Evolutionary conservation across 2,113 vertebrate genomes (phyloP), one percentile per base, ranked within the genome.

Genomic region (Bos indicus): DNA sequence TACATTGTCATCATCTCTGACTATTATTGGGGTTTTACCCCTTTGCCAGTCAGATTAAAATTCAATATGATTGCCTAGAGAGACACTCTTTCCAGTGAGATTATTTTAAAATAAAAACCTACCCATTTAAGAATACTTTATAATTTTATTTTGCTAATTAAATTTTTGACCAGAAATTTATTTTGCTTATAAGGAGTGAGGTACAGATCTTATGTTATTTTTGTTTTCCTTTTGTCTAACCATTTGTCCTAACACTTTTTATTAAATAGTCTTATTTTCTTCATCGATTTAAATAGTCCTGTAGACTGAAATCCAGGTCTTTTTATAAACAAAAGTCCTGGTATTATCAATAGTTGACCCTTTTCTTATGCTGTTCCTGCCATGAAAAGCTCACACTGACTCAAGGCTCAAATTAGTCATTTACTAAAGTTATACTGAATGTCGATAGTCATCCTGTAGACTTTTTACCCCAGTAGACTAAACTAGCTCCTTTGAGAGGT

Each of bases 41-140:
- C 43, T 90, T 87, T 59, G 71, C 21, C 28, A 54, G 16, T 84
- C 43, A 56, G 62, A 21, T 48, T 83, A 78, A 93, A 77, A 56
- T 92, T 48, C 56, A 97, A 0, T 30, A 40, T 78, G 60, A 93
- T 52, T 91, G 2, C 13, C 30, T 52, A 28, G 6, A 81, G 90
- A 64, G 21, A 5, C 14, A 46, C 1, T 62, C 6, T 95, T 95
- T 91, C 84, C 60, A 62, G 33, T 90, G 48, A 84, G 80, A 81
- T 85, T 93, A 64, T 88, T 90, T 78, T 62, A 88, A 94, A 94
- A 84, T 96, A 91, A 97, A 81, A 71, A 83, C 82, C 48, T 3
- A 92, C 11, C 82, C 19, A 4, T 71, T 87, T 93, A 60, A 48
- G 43, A 82, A 10, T n/a, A 48, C 48, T 82, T 64, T 51, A 19